Percentiles rank a stretch among this genome's conserved stretches.
These are phyloP conservation scores for Julus scanicus DNA, from an alignment of 2,888 invertebrate genomes.

Conservation along the genomic window DNA sequence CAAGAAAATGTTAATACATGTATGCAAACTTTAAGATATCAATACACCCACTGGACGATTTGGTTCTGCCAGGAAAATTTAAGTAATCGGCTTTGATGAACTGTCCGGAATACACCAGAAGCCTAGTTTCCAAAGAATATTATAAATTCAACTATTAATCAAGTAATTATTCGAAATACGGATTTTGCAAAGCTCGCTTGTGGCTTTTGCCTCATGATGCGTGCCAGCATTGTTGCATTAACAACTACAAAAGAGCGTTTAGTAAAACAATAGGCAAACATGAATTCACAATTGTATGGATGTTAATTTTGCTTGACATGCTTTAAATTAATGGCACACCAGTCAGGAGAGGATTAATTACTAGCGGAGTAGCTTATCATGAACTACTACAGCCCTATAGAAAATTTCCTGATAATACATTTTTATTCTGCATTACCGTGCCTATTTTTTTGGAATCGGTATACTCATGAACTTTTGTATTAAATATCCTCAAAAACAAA, in stretches of 20 bases:
- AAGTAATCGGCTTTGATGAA: neutral
- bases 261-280: neutral
- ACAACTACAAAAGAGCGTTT: constrained; percentile 2
- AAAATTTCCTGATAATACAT: no score
- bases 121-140: neutral
- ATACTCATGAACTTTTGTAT: no score
- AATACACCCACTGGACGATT: no score
- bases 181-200: neutral
- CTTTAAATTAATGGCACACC: neutral
- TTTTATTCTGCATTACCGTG: no score
- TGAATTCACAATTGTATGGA: neutral
- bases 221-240: neutral
- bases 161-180: neutral
- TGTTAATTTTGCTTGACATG: constrained; percentile 14
- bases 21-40: no score
- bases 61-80: no score
- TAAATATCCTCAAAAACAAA: no score
- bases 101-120: neutral
- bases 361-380: no score
- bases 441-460: no score
- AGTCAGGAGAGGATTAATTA: neutral
- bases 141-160: neutral
- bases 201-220: constrained; percentile 20
- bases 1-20: no score
- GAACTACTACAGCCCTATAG: no score